Base-by-base conservation (phyloP, 2,888 invertebrate genomes). In the Brassicogethes aeneus region DNA sequence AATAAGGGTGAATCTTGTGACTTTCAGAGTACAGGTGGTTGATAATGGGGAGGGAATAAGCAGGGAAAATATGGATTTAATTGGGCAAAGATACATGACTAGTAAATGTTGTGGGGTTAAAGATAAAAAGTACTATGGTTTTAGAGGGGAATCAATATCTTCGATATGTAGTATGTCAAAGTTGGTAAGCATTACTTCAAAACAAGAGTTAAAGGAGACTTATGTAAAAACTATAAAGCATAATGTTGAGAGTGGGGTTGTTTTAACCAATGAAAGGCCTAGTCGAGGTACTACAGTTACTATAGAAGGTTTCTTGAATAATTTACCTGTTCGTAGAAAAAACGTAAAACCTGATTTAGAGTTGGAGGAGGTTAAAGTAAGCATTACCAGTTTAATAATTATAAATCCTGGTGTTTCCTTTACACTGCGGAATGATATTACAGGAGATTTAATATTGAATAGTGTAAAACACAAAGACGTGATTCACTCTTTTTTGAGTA, bases 21-120 rank as follows among this genome's bases (percentile, higher is more conserved):
- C 74, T 45, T 73, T 72, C 53, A 73, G 71, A 49, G 71, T 89
- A 48, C 83, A 84, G 73, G 80, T 88, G 3, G 72, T 86, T 30
- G 89, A 89, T 60, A 85, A 88, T 70, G 88, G 88, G 2, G 53
- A 48, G 51, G 89, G 89, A 2, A 76, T 89, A 17, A 52, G 65
- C 2, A 63, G 68, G 51, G 55, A 65, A 16, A 74, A 80, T 57
- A 69, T 87, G 44, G 57, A 70, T 35, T 47, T 66, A 15, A 57
- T 84, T 36, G 86, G 82, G 10, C 63, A 70, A 49, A 74, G 77
- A 47, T 74, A 80, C 54, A 69, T 73, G 55, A 80, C 84, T 1
- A 84, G 77, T 60, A 85, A 83, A 67, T 75, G 77, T 52, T 64
- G 69, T 32, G 66, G 71, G 41, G 41, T 77, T 3, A 53, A 63